Percentiles rank a stretch among this genome's conserved stretches.
Evolutionary conservation across 2,888 invertebrate genomes (phyloP).

Genomic region (Iphiclides podalirius): DNA sequence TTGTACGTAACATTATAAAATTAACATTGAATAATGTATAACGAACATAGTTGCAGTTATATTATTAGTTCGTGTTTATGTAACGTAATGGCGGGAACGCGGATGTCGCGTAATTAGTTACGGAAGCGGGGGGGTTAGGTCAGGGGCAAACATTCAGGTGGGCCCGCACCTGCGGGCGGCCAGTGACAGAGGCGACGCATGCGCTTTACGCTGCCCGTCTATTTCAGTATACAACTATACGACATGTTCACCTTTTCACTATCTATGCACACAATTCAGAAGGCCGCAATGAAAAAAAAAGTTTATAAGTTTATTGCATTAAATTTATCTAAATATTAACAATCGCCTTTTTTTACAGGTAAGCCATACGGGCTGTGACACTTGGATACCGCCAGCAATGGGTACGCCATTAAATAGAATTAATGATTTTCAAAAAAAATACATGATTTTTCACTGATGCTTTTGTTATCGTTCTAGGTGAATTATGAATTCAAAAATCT

Average conservation of each 20-base stretch:
- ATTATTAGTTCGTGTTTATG: not conserved
- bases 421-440: slow-evolving; percentile 34
- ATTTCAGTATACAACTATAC: slow-evolving; percentile 21
- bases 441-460: slow-evolving; percentile 35
- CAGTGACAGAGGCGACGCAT: slow-evolving; percentile 35
- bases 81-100: slow-evolving; percentile 1
- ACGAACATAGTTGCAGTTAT: not conserved
- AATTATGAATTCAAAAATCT: too few species aligned
- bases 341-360: slow-evolving; percentile 49
- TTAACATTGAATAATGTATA: too few species aligned
- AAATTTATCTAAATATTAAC: too few species aligned
- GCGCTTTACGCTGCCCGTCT: slow-evolving; percentile 11
- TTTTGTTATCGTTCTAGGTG: too few species aligned
- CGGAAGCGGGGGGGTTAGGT: slow-evolving; percentile 22
- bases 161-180: slow-evolving; percentile 34
- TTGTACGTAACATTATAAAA: too few species aligned
- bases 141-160: slow-evolving; percentile 25
- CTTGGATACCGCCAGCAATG: slow-evolving; percentile 15
- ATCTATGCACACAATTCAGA: too few species aligned
- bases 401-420: not conserved
- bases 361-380: slow-evolving; percentile 58
- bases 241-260: not conserved
- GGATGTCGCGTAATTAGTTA: slow-evolving; percentile 37
- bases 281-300: too few species aligned
- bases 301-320: too few species aligned